Conservation (phyloP, 2,113 vertebrate genomes). For the Trichechus manatus region DNA sequence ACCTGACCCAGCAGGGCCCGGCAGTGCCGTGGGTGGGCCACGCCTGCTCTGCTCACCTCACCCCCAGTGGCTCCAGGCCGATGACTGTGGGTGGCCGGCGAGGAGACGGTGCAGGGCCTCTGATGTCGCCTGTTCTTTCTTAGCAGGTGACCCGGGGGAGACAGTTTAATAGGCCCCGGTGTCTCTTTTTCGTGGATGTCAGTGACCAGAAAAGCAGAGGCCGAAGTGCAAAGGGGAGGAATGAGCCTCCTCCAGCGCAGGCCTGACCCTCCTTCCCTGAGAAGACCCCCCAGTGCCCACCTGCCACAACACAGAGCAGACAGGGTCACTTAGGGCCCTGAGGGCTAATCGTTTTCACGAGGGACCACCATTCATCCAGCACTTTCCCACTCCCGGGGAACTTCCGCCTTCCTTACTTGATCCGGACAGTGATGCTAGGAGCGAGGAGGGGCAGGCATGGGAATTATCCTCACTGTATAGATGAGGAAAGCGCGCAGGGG, state of each 20-base stretch:
- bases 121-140: background rate
- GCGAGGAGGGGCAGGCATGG: background rate
- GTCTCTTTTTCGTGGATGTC: background rate
- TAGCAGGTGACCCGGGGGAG: background rate
- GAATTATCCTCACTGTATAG: background rate
- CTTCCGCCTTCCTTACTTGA: background rate
- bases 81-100: background rate
- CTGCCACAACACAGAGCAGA: background rate
- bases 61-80: background rate
- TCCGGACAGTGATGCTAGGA: background rate
- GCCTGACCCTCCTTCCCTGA: background rate
- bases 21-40: too few relatives aligned
- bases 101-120: background rate
- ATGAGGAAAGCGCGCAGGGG: background rate
- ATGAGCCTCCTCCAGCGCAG: background rate
- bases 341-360: background rate
- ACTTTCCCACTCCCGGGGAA: background rate
- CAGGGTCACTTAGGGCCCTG: background rate
- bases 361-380: background rate
- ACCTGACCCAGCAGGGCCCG: background rate
- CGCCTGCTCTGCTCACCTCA: too few relatives aligned
- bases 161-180: background rate
- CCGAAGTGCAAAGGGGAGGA: background rate
- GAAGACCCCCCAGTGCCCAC: background rate
- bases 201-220: conserved; percentile 29